These are phyloP conservation scores for Vanessa cardui DNA, from an alignment of 2,888 invertebrate genomes.

Conservation along the genomic window DNA sequence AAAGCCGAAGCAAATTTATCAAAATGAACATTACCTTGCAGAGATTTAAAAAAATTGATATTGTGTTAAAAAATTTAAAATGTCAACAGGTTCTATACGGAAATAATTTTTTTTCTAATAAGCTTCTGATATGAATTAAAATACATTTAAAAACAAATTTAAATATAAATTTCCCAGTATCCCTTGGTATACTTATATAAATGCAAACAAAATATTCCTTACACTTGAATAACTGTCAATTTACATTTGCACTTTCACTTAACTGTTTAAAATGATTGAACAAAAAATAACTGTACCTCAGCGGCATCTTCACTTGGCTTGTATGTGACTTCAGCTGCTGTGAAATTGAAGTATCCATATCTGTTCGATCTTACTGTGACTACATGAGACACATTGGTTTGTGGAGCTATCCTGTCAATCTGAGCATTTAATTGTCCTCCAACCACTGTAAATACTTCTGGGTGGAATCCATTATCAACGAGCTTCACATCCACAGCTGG, in stretches of 20 bases:
- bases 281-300: constrained; percentile 78
- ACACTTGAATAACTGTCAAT: background rate
- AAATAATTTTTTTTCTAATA: too few species aligned
- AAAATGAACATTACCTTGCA: too few species aligned
- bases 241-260: constrained; percentile 9
- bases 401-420: constrained; percentile 95
- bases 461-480: constrained; percentile 95
- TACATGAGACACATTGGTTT: constrained; percentile 96
- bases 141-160: too few species aligned
- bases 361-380: constrained; percentile 95
- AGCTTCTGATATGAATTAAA: too few species aligned
- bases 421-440: constrained; percentile 92
- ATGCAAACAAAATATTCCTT: background rate
- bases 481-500: constrained; percentile 95
- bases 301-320: constrained; percentile 91
- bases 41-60: too few species aligned
- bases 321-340: constrained; percentile 96
- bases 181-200: background rate
- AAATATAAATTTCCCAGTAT: too few species aligned
- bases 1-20: too few species aligned
- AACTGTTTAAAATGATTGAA: background rate
- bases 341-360: constrained; percentile 98
- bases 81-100: too few species aligned
- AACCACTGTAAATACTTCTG: constrained; percentile 94
- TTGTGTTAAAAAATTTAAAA: too few species aligned